These are phyloP conservation scores for Pyralis farinalis DNA, from an alignment of 2,888 invertebrate species.

Conservation along the genomic window DNA sequence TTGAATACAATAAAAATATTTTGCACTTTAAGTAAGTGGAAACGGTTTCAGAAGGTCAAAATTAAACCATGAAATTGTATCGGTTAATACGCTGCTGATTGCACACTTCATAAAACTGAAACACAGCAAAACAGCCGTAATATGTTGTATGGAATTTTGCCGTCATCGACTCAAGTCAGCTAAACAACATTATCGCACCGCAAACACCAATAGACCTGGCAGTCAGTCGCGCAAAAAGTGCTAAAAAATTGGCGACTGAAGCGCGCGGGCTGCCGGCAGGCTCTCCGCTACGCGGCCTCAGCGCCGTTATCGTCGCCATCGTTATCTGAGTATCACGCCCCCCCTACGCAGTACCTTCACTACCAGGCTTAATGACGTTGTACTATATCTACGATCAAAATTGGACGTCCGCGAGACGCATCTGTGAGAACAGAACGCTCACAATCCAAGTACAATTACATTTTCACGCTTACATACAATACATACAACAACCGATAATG, in stretches of 20 bases:
- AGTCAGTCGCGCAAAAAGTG: slow-evolving; percentile 42
- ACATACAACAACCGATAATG: background rate
- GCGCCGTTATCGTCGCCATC: slow-evolving; percentile 56
- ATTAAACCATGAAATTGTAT: slow-evolving; percentile 1
- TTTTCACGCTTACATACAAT: background rate
- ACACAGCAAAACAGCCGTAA: background rate
- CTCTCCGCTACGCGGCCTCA: slow-evolving; percentile 42
- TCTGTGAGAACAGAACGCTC: slow-evolving; percentile 11
- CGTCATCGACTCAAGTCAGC: background rate
- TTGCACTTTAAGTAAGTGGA: slow-evolving; percentile 14
- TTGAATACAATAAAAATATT: background rate
- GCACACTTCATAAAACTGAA: background rate
- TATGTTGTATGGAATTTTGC: background rate
- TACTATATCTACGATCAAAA: slow-evolving; percentile 32
- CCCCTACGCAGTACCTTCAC: slow-evolving; percentile 46
- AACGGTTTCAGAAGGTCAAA: slow-evolving; percentile 20
- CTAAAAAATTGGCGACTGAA: slow-evolving; percentile 27
- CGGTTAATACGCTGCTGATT: background rate
- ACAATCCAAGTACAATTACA: slow-evolving; percentile 7
- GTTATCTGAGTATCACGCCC: slow-evolving; percentile 66
- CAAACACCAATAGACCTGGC: slow-evolving; percentile 33
- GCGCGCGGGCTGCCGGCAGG: slow-evolving; percentile 26
- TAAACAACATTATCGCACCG: slow-evolving; percentile 21
- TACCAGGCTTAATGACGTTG: slow-evolving; percentile 25
- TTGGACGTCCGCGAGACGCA: slow-evolving; percentile 21